Evolutionary conservation across 2,113 vertebrate genomes (phyloP).

Genomic region (Ptyas mucosa): DNA sequence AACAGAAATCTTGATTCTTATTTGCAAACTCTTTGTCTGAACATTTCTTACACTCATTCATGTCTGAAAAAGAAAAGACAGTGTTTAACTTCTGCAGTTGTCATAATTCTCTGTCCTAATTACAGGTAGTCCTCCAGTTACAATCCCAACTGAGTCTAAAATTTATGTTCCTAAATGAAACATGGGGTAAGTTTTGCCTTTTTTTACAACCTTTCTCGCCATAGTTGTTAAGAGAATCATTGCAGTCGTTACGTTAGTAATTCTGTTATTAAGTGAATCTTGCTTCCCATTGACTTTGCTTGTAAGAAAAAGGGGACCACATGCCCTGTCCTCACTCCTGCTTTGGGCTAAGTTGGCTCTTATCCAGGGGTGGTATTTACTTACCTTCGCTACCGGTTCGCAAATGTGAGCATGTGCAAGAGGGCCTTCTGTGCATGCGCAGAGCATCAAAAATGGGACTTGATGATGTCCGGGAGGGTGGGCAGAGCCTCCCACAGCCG

Average conservation of each 20-base stretch:
- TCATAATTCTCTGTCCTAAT: neutral
- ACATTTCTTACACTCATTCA: neutral
- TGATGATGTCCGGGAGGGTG: no score
- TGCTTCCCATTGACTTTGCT: neutral
- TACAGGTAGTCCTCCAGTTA: neutral
- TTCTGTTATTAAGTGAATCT: neutral
- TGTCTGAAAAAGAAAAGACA: neutral
- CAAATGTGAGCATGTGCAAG: no score
- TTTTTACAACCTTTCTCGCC: neutral
- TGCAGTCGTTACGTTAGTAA: neutral
- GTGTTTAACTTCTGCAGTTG: neutral
- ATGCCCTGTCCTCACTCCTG: no score
- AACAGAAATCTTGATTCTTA: neutral
- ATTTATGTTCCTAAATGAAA: neutral
- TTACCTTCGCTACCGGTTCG: no score
- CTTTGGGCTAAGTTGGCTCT: no score
- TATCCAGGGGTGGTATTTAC: no score
- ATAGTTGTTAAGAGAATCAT: neutral
- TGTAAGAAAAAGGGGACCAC: neutral
- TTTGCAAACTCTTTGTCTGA: neutral
- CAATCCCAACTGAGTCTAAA: neutral
- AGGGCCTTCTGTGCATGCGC: no score
- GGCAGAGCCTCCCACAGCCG: no score
- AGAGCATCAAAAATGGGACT: no score
- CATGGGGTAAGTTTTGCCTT: neutral